phyloP scores from a whole-genome alignment of 2,113 vertebrate species.

The Pandion haliaetus region DNA sequence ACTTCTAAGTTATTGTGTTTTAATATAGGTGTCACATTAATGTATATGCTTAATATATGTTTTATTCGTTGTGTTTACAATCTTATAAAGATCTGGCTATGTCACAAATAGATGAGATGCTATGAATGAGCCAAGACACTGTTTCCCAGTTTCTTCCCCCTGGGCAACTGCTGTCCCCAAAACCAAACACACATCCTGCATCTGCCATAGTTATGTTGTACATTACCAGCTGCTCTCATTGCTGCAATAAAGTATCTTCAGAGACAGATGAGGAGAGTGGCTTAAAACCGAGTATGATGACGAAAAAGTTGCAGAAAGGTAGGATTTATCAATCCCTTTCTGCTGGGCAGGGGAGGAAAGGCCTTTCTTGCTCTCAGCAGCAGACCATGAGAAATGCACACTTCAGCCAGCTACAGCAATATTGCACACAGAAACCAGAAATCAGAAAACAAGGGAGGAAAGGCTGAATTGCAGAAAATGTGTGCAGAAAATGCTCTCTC shows the following conservation, averaged over 20 bases:
- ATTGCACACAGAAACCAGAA: not conserved
- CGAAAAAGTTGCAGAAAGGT: not conserved
- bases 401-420: not conserved
- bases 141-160: not conserved
- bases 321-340: not conserved
- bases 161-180: not conserved
- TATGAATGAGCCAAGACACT: not conserved
- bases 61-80: not conserved
- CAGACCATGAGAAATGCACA: not conserved
- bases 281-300: not conserved
- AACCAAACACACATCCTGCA: not conserved
- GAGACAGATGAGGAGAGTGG: not conserved
- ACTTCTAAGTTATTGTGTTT: not conserved
- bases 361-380: not conserved
- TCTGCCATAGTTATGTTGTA: not conserved
- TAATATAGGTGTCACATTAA: not conserved
- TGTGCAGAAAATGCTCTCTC: not conserved
- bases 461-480: not conserved
- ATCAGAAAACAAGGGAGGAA: not conserved
- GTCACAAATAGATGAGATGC: not conserved
- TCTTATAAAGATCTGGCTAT: not conserved
- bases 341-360: not conserved
- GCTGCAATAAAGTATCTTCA: not conserved
- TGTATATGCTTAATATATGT: not conserved
- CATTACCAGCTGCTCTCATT: not conserved